Evolutionary conservation across 92 coral and sea anemone species (phyloP), one percentile per base, ranked within the genome.

Genomic region (Porites lobata): DNA sequence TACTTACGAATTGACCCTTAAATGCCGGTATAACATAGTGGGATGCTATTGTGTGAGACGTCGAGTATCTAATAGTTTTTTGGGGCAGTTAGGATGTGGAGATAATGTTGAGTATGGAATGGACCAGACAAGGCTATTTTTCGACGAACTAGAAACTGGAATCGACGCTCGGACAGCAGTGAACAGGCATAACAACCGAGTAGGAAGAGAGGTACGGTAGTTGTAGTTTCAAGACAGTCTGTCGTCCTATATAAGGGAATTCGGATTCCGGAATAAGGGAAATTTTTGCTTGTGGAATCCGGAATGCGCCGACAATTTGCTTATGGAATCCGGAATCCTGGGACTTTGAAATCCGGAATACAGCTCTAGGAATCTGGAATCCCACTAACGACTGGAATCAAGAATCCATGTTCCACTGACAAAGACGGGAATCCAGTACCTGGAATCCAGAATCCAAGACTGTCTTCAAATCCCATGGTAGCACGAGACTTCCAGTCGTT

Each of bases 71-170:
- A 20, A 63, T 13, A 53, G 51, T 51, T 4, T 47, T 94, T 8
- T 0, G 11, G 24, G 10, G n/a, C 12, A 1, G 9, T 84, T 88
- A 24, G 98, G 98, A 29, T 96, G 99, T 50, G 81, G 91, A 21
- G 98, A 94, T 75, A 93, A 96, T 81, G 85, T 89, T 77, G 85
- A 94, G 71, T 94, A 91, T 81, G 99, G 99, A 2, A 93, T 93
- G 54, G 72, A 78, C 9, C 83, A 92, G 54, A 93, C 94, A 3
- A 91, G 81, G 29, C 92, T 88, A 65, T 96, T 96, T 58, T 78
- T 96, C 1, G 96, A 92, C 54, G 87, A 76, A 9, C 92, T 96
- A 8, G 96, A 96, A 77, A 85, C 77, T 17, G 84, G 73, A 24
- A 75, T 69, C 53, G 85, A 83, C 19, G 95, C 90, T 8, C 85